Percentiles rank a stretch among this genome's conserved stretches.
phyloP scores from a whole-genome alignment of 2,797 vertebrate genomes.

The Pristis pectinata region DNA sequence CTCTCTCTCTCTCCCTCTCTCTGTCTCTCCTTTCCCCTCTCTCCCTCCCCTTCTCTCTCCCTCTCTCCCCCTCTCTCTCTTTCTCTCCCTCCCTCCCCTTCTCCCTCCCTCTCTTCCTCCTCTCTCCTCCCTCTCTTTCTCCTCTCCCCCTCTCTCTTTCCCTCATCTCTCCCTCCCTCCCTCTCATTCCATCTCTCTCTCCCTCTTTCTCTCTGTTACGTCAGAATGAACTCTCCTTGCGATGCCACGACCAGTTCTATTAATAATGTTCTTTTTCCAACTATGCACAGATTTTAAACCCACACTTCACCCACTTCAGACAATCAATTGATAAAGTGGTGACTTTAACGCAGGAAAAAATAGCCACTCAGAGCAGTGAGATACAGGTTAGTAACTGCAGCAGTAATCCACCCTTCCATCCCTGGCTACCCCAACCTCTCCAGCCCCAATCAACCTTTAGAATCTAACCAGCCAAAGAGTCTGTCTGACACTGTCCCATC shows the following conservation, averaged over 20 bases:
- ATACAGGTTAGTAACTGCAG: neutral
- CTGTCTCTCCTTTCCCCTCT: no score
- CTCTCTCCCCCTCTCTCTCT: neutral
- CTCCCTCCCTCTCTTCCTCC: no score
- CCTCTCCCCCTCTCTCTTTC: no score
- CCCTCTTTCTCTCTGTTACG: neutral
- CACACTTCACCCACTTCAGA: neutral
- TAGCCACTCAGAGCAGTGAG: neutral
- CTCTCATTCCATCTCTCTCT: no score
- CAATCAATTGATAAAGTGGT: slow-evolving; percentile 12
- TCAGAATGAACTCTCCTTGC: neutral
- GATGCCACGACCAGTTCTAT: neutral
- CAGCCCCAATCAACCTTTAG: neutral
- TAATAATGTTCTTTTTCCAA: neutral
- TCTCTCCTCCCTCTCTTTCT: neutral
- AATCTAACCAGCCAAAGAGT: neutral
- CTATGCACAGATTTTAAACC: neutral
- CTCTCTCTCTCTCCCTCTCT: no score
- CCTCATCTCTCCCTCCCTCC: no score
- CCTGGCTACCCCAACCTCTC: neutral
- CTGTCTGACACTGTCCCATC: neutral
- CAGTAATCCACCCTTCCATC: neutral
- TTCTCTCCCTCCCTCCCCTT: no score
- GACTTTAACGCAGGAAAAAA: neutral
- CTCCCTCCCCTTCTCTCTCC: no score